Conservation (phyloP, 2,113 vertebrate genomes). For the Cettia cetti region DNA sequence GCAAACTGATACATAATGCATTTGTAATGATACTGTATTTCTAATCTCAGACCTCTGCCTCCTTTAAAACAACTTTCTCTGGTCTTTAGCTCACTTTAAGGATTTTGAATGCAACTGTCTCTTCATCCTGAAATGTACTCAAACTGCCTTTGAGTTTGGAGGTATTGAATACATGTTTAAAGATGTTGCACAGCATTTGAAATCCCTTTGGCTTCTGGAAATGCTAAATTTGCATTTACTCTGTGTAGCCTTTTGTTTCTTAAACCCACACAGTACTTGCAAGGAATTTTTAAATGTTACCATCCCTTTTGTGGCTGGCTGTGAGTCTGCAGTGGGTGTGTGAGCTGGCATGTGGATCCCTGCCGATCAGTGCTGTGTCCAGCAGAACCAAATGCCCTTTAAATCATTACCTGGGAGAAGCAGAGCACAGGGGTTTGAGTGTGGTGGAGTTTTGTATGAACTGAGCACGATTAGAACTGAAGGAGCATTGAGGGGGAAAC, state of each 20-base stretch:
- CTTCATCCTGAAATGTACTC: not conserved
- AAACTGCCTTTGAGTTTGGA: not conserved
- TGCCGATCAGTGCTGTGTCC: not conserved
- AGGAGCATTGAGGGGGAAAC: not conserved
- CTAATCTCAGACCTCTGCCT: not conserved
- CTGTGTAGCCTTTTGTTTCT: not conserved
- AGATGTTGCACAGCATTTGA: not conserved
- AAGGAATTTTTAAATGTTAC: not conserved
- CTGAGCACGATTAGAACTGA: not conserved
- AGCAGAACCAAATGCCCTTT: not conserved
- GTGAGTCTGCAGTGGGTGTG: not conserved
- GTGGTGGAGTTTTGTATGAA: not conserved
- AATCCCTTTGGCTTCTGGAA: not conserved
- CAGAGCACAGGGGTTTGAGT: not conserved
- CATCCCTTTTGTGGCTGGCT: not conserved
- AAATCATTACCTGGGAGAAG: not conserved
- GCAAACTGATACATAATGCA: not conserved
- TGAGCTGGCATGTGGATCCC: not conserved
- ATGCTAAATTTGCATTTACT: not conserved
- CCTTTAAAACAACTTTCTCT: not conserved
- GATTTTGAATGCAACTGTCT: not conserved
- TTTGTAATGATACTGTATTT: not conserved
- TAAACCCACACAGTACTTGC: not conserved
- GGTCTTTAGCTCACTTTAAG: not conserved
- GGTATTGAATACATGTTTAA: not conserved